phyloP scores from a whole-genome alignment of 2,113 vertebrate genomes.

The Nothoprocta pentlandii region DNA sequence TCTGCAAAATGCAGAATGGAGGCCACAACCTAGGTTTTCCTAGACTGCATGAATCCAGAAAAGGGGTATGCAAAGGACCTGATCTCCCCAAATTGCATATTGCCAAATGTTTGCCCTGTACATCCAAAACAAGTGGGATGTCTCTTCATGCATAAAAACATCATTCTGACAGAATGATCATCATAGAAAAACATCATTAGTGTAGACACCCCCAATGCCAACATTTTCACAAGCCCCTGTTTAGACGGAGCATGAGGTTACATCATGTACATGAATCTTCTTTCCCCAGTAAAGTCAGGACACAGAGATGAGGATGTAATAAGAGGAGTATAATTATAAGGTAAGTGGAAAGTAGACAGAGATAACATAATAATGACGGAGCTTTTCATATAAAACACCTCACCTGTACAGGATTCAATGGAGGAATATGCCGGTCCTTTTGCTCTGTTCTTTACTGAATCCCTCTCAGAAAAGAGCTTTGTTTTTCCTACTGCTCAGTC shows the following conservation, averaged over 20 bases:
- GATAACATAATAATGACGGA: neutral
- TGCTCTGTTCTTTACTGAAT: neutral
- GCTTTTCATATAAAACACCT: neutral
- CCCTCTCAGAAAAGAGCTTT: neutral
- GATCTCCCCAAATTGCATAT: fast-evolving
- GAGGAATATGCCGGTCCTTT: neutral
- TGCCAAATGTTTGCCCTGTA: neutral
- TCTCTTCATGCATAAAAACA: neutral
- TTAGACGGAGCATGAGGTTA: neutral
- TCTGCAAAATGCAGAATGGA: neutral
- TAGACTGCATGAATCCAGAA: neutral
- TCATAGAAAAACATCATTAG: neutral
- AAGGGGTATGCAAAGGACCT: fast-evolving
- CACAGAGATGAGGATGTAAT: neutral
- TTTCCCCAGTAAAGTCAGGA: neutral
- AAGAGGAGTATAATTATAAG: neutral
- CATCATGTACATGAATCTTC: neutral
- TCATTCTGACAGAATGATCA: neutral
- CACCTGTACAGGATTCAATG: neutral
- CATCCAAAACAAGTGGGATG: neutral
- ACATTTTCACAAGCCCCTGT: neutral
- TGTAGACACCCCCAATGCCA: neutral
- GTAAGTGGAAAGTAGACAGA: neutral
- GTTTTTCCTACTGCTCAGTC: neutral
- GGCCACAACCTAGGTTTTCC: neutral